A percentile compares a stretch with the other conserved stretches of the same genome.
phyloP scores from a whole-genome alignment of 1,140 invertebrate genomes.

The Polypedilum vanderplanki region DNA sequence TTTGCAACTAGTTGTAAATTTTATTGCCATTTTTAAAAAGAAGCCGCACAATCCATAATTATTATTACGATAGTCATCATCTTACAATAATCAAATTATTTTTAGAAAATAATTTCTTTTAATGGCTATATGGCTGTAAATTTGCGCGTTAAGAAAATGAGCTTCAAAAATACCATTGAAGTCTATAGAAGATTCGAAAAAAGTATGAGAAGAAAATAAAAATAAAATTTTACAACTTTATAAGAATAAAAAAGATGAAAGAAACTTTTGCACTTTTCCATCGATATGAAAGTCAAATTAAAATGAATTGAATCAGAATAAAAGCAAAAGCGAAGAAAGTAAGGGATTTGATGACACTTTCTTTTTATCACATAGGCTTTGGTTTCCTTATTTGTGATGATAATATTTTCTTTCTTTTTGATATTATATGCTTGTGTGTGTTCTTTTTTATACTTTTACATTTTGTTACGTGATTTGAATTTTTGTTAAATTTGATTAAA shows the following conservation, averaged over 20 bases:
- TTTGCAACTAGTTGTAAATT: neutral
- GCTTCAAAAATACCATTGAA: neutral
- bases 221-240: neutral
- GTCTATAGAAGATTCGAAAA: neutral
- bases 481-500: too few relatives aligned
- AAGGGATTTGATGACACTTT: too few relatives aligned
- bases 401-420: too few relatives aligned
- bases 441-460: too few relatives aligned
- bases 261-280: neutral
- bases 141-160: neutral
- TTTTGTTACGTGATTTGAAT: too few relatives aligned
- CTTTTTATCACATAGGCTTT: too few relatives aligned
- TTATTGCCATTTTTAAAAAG: neutral
- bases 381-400: too few relatives aligned
- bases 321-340: too few relatives aligned
- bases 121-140: neutral
- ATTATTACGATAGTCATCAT: neutral
- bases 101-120: neutral
- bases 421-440: too few relatives aligned
- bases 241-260: neutral
- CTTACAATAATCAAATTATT: slow-evolving; percentile 13
- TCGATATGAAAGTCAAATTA: too few relatives aligned
- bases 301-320: too few relatives aligned
- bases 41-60: neutral
- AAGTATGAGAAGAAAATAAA: neutral